Conservation (phyloP, 2,113 vertebrate genomes). For the Rhizomys pruinosus region DNA sequence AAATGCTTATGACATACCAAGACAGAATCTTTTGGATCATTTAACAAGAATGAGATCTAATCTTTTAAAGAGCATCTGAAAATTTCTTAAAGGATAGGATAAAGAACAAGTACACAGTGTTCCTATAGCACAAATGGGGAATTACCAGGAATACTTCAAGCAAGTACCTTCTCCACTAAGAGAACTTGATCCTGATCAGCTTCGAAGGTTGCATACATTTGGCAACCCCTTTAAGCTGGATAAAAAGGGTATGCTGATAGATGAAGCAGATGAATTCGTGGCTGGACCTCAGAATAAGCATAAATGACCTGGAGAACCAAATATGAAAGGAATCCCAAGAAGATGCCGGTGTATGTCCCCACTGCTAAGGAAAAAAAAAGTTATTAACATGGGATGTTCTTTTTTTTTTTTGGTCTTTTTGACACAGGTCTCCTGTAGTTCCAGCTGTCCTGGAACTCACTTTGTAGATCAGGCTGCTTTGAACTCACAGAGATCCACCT, state of each 20-base stretch:
- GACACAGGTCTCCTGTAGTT: no score
- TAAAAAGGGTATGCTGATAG: conserved; percentile 97
- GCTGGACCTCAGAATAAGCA: conserved; percentile 90
- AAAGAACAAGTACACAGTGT: conserved; percentile 97
- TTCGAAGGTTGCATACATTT: conserved; percentile 96
- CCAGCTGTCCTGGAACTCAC: no score
- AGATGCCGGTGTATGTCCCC: conserved; percentile 90
- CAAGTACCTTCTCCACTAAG: conserved; percentile 94
- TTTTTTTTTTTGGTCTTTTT: no score
- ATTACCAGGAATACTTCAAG: conserved; percentile 98
- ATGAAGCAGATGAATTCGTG: conserved; percentile 92
- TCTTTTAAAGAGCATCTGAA: conserved; percentile 93
- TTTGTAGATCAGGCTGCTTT: no score
- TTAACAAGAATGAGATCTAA: conserved; percentile 98
- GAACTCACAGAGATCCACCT: no score
- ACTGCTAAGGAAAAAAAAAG: conserved; percentile 83
- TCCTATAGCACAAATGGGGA: conserved; percentile 98
- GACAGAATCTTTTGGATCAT: conserved; percentile 96
- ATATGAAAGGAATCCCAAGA: conserved; percentile 88
- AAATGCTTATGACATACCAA: conserved; percentile 97
- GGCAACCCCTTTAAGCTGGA: conserved; percentile 99
- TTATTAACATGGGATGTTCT: no score
- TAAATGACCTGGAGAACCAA: conserved; percentile 89
- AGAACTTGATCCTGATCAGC: conserved; percentile 97
- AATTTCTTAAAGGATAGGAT: conserved; percentile 93